These are phyloP conservation scores for Lochmaea crataegi DNA, from an alignment of 2,888 invertebrate genomes.

Conservation along the genomic window DNA sequence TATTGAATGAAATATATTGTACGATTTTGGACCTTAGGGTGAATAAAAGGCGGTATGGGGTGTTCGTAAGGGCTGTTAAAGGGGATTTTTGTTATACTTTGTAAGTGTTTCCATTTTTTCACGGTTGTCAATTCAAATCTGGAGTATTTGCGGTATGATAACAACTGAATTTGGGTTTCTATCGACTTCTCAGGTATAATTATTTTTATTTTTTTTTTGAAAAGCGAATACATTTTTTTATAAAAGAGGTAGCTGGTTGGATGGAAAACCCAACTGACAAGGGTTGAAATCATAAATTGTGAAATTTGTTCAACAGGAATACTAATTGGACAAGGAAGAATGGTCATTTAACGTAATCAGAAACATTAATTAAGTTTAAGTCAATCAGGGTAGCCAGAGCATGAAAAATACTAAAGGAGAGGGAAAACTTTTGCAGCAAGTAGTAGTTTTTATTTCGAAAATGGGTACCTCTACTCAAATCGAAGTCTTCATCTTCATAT, in stretches of 20 bases:
- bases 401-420: too few species aligned
- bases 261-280: background rate
- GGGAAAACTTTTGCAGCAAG: too few species aligned
- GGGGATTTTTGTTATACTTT: conserved; percentile 55
- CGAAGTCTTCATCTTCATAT: too few species aligned
- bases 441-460: too few species aligned
- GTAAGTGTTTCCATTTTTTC: conserved; percentile 61
- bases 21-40: conserved; percentile 57
- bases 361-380: too few species aligned
- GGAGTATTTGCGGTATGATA: conserved; percentile 60
- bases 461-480: too few species aligned
- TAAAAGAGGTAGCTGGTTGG: background rate
- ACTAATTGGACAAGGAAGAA: background rate
- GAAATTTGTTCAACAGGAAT: background rate
- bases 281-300: background rate
- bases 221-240: background rate
- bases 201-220: background rate
- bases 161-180: conserved; percentile 49
- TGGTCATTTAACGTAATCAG: too few species aligned
- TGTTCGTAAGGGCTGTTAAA: conserved; percentile 46
- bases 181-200: conserved; percentile 28
- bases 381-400: too few species aligned
- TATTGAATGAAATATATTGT: conserved; percentile 62
- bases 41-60: conserved; percentile 47
- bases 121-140: conserved; percentile 62